Percentiles rank a stretch among this genome's conserved stretches.
Conservation (phyloP, 2,888 invertebrate genomes). For the Kuschelorhynchus macadamiae region DNA sequence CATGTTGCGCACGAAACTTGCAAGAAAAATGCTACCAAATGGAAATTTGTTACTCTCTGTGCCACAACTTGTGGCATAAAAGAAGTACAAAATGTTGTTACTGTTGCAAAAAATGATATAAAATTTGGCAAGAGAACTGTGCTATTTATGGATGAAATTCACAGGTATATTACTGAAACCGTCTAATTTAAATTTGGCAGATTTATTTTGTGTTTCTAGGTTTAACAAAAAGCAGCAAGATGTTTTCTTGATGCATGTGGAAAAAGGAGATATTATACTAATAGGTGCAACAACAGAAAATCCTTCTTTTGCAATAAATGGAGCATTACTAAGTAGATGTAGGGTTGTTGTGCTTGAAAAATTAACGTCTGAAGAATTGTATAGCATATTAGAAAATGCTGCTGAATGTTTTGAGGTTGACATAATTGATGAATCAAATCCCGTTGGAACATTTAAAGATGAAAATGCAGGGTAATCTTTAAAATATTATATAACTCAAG, state of each 20-base stretch:
- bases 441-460: constrained; percentile 47
- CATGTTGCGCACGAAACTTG: constrained; percentile 80
- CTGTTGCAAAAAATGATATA: constrained; percentile 79
- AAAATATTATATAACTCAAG: neutral
- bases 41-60: constrained; percentile 81
- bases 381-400: constrained; percentile 76
- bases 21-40: constrained; percentile 71
- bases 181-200: neutral
- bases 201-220: constrained; percentile 63
- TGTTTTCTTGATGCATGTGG: constrained; percentile 84
- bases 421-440: constrained; percentile 60
- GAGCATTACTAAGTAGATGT: constrained; percentile 84
- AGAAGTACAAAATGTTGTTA: constrained; percentile 83
- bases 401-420: constrained; percentile 66
- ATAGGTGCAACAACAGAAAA: constrained; percentile 91
- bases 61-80: constrained; percentile 83
- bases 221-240: constrained; percentile 91
- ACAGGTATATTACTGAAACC: constrained; percentile 61
- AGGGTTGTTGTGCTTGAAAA: constrained; percentile 83
- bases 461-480: constrained; percentile 49
- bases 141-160: constrained; percentile 90
- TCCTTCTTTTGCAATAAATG: constrained; percentile 88
- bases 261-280: constrained; percentile 82
- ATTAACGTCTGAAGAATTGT: constrained; percentile 73
- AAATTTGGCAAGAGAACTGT: constrained; percentile 80